phyloP scores from a whole-genome alignment of 2,113 vertebrate species.

The Salvelinus namaycush region DNA sequence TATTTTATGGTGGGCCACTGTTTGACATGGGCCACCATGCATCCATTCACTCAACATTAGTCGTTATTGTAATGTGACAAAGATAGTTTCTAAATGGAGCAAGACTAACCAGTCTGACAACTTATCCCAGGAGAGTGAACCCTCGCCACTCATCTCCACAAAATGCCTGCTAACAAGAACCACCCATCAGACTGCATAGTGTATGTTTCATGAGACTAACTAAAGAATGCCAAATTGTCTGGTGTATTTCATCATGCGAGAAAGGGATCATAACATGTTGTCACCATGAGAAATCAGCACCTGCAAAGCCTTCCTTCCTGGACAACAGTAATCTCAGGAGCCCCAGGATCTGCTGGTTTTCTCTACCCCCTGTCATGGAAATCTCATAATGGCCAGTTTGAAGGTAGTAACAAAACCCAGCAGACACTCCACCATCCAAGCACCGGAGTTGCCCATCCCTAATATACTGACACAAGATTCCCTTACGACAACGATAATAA shows the following conservation, averaged over 20 bases:
- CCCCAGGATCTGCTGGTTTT: too few species aligned
- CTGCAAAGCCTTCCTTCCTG: not conserved
- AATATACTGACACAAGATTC: too few species aligned
- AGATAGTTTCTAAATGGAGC: not conserved
- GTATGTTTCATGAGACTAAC: not conserved
- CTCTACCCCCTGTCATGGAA: too few species aligned
- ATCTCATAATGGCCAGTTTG: too few species aligned
- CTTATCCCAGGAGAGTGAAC: not conserved
- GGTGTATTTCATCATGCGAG: conserved; percentile 26
- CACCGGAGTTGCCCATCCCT: too few species aligned
- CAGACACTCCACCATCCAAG: too few species aligned
- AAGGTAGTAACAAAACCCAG: too few species aligned
- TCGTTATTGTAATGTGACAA: not conserved
- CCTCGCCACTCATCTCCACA: not conserved
- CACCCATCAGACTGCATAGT: not conserved
- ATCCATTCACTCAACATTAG: not conserved
- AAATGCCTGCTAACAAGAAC: not conserved
- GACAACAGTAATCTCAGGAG: too few species aligned
- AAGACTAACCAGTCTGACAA: not conserved
- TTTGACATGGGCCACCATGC: not conserved
- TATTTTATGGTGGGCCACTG: too few species aligned
- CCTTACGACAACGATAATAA: too few species aligned
- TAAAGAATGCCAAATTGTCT: not conserved
- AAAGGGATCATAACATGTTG: not conserved
- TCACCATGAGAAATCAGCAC: conserved; percentile 2